Conservation (phyloP, 2,888 invertebrate species). For the Lasioglossum malachurum region DNA sequence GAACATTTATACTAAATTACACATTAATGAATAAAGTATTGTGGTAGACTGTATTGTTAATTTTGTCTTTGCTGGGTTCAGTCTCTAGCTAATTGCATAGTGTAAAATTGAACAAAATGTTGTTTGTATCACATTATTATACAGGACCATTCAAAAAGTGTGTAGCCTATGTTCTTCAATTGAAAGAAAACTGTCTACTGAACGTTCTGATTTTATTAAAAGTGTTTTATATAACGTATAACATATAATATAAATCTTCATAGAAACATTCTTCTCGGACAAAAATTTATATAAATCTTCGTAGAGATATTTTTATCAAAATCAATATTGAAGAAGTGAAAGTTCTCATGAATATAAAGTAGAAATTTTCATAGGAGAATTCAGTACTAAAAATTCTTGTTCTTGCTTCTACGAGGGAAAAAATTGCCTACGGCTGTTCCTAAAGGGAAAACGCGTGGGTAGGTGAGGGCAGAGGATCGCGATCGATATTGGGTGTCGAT, state of each 20-base stretch:
- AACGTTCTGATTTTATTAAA: background rate
- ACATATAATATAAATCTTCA: background rate
- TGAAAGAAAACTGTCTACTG: background rate
- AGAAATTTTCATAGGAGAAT: background rate
- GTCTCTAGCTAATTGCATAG: too few species aligned
- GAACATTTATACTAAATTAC: too few species aligned
- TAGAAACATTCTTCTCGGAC: background rate
- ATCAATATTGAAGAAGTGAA: too few species aligned
- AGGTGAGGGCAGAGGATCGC: slow-evolving; percentile 18
- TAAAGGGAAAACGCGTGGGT: slow-evolving; percentile 9
- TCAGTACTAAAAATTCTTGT: background rate
- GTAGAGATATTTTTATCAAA: too few species aligned
- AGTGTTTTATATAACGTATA: background rate
- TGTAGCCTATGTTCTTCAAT: background rate
- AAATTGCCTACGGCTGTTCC: background rate
- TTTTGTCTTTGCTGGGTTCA: too few species aligned
- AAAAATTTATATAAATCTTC: background rate
- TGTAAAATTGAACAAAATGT: background rate
- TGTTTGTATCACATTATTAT: background rate
- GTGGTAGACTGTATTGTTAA: too few species aligned
- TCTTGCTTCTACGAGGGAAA: background rate
- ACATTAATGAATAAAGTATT: too few species aligned
- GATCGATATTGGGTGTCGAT: slow-evolving; percentile 8
- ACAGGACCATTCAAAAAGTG: background rate
- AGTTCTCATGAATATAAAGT: background rate